Evolutionary conservation across 1,140 invertebrate species (phyloP), one percentile per base, ranked within the genome.

Genomic region (Pristionchus pacificus): DNA sequence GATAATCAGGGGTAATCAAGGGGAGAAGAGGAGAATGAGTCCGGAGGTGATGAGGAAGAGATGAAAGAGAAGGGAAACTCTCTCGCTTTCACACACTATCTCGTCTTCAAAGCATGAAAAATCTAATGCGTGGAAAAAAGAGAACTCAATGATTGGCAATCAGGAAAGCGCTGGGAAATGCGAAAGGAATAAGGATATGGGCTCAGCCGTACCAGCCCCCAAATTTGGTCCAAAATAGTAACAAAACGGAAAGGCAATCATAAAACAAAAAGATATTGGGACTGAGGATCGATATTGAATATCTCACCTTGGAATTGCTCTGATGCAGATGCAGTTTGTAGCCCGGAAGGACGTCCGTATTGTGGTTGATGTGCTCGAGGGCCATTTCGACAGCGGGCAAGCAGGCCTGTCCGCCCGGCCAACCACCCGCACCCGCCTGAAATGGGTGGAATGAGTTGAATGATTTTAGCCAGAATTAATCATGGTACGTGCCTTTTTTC

Each of bases 251-350:
- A n/a, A n/a, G n/a, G n/a, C n/a, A n/a, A n/a, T n/a, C n/a, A n/a
- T n/a, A n/a, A 19, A 49, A 49, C 6, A 49, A 49, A 19, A 49
- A 49, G 6, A 19, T 10, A 49, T 10, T 49, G 38, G 38, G 38
- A 49, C 15, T 0, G 32, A 14, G 2, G 30, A 25, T 24, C 6
- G 28, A 25, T 14, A 31, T 19, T 66, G 30, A 58, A 49, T 15
- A 28, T 67, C 81, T 88, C 87, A 98, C 95, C 90, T 97, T 91
- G 85, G 94, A 98, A 83, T 98, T 95, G 85, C 97, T 95, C 86
- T 91, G 93, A 84, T 95, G 92, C 76, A 98, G 88, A 80, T 90
- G 90, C 32, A 99, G 87, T 65, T 89, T 89, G 84, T 96, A 98
- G 31, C 93, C 93, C 38, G 92, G 91, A 71, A 99, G 87, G 77